Base-by-base conservation (phyloP, 2,113 vertebrate genomes). In the Cynocephalus volans region DNA sequence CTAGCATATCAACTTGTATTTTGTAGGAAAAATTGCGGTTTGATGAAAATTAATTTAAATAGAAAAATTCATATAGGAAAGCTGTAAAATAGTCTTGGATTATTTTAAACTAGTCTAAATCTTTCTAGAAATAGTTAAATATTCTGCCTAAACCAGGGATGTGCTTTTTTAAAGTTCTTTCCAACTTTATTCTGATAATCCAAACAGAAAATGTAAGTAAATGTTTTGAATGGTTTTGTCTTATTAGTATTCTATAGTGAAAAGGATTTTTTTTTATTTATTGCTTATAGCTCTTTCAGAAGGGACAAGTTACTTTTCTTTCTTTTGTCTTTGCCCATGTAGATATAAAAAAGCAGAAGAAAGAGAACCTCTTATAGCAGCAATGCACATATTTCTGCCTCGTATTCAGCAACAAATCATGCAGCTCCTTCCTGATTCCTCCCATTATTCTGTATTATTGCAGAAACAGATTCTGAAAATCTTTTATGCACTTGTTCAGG, bases 381-480 rank as follows among this genome's bases (percentile, higher is more conserved):
- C 99, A 41, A 99, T 99, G 99, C 99, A 99, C 89, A 98, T 99
- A 97, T 99, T 99, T 98, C 98, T 99, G 97, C 99, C 99, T 14
- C 99, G 99, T 58, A 98, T 99, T 94, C 99, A 99, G 98, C 99
- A 99, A 97, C 99, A 99, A 88, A 98, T 99, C 94, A 98, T 99
- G 83, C 99, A 99, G 90, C 99, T 99, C 69, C 98, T 99, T 95
- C 98, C 98, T 0, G 99, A 99, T 69, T 97, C 98, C 70, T 99
- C 99, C 31, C 99, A 99, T 97, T 99, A 99, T 97, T 99, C 99
- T 60, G 99, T 99, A 58, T 99, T 99, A 88, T 99, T 99, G 93
- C 99, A 99, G 98, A 99, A 99, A 84, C 99, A 99, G 98, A 99
- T 99, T 97, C 99, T 99, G 90, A 99, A 99, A 98, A 99, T 99